These are phyloP conservation scores for Rhinatrema bivittatum DNA, from an alignment of 2,797 vertebrate species.

Conservation along the genomic window DNA sequence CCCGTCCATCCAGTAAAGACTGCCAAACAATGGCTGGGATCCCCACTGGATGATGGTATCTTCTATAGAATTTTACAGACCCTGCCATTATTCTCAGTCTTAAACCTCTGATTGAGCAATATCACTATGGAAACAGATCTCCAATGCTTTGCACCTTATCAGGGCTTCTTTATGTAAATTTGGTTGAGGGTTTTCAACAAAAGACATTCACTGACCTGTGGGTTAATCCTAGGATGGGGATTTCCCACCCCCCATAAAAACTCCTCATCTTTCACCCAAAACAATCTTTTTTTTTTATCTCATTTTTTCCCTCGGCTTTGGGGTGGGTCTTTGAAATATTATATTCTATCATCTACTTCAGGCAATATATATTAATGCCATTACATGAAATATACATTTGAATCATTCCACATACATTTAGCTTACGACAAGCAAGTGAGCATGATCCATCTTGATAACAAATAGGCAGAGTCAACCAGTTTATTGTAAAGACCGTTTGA, in stretches of 20 bases:
- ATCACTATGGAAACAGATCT: slow-evolving; percentile 50
- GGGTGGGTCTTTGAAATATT: no score
- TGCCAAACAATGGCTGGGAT: slow-evolving; percentile 9
- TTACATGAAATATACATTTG: no score
- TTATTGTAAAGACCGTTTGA: no score
- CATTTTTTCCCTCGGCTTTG: no score
- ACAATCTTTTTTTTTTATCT: slow-evolving; percentile 10
- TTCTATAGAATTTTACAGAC: slow-evolving; percentile 18
- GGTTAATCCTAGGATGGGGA: slow-evolving; percentile 44
- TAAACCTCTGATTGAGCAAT: slow-evolving; percentile 37
- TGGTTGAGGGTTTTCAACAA: slow-evolving; percentile 45
- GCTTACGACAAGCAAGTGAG: no score
- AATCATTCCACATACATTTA: no score
- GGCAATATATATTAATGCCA: no score
- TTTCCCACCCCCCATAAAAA: slow-evolving; percentile 15
- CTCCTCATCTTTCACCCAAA: slow-evolving; percentile 11
- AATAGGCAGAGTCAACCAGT: no score
- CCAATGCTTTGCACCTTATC: slow-evolving; percentile 46
- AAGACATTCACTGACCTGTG: slow-evolving; percentile 56
- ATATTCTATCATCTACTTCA: no score
- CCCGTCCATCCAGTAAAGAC: background rate
- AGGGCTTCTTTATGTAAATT: slow-evolving; percentile 49
- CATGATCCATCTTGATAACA: no score
- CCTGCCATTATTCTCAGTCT: slow-evolving; percentile 27
- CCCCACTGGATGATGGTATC: slow-evolving; percentile 6